Evolutionary conservation across 1,140 invertebrate species (phyloP).

Genomic region (Brachionus asplanchnoidis): DNA sequence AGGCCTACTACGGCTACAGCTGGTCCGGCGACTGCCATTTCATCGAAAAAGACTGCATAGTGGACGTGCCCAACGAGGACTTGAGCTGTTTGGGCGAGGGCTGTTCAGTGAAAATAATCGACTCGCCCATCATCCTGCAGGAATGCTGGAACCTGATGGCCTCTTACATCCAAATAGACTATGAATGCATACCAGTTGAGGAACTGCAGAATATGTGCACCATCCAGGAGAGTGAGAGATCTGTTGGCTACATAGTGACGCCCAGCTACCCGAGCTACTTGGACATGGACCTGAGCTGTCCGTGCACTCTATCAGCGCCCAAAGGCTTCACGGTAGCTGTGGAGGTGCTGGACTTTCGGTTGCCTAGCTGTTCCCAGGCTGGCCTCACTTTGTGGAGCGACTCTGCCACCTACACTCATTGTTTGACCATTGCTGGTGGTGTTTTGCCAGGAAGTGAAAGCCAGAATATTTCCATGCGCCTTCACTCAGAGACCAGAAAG

Average conservation of each 20-base stretch:
- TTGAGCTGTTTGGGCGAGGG: constrained; percentile 8
- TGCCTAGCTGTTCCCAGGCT: constrained; percentile 31
- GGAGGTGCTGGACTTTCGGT: constrained; percentile 16
- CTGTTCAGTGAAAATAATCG: constrained; percentile 22
- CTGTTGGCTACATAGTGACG: constrained; percentile 13
- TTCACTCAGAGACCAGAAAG: constrained; percentile 5
- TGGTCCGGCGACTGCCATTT: constrained; percentile 39
- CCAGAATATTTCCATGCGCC: constrained; percentile 36
- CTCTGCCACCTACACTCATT: neutral
- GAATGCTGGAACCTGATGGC: constrained; percentile 41
- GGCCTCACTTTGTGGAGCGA: constrained; percentile 36
- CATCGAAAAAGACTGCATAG: constrained; percentile 41
- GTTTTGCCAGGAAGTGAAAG: neutral
- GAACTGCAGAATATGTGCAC: constrained; percentile 27
- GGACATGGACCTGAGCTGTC: constrained; percentile 10
- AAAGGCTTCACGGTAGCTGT: neutral
- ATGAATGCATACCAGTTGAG: constrained; percentile 38
- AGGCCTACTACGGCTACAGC: constrained; percentile 23
- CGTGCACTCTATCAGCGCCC: constrained; percentile 6
- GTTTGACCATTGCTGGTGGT: neutral
- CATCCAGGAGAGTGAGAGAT: neutral
- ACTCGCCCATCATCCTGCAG: constrained; percentile 39
- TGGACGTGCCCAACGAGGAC: constrained; percentile 36
- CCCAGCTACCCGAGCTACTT: constrained; percentile 15
- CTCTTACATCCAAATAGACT: constrained; percentile 33